These are phyloP conservation scores for Eristalinus sepulchralis DNA, from an alignment of 2,888 invertebrate species.

Conservation along the genomic window DNA sequence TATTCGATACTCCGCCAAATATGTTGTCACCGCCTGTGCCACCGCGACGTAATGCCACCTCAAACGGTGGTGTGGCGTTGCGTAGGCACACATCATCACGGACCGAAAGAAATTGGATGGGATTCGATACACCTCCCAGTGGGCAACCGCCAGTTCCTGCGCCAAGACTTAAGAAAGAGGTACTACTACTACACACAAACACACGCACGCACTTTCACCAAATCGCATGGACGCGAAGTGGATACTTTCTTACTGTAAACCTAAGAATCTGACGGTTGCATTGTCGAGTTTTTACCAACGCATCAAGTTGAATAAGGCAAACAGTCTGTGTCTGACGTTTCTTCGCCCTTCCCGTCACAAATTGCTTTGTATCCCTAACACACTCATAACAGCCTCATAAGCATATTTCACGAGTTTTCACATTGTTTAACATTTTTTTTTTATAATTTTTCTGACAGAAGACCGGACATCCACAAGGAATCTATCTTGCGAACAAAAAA, in stretches of 20 bases:
- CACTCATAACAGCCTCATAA: not conserved
- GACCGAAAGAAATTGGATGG: constrained; percentile 76
- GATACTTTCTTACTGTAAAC: constrained; percentile 24
- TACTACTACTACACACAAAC: constrained; percentile 72
- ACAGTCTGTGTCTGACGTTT: constrained; percentile 8
- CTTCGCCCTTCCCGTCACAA: not conserved
- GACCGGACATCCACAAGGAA: constrained; percentile 28
- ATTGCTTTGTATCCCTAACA: constrained; percentile 24
- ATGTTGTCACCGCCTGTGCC: constrained; percentile 80
- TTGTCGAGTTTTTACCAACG: constrained; percentile 57
- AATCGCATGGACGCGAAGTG: constrained; percentile 67
- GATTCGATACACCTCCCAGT: constrained; percentile 72
- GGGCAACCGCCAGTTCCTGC: constrained; percentile 77
- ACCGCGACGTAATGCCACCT: constrained; percentile 74
- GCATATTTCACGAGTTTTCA: constrained; percentile 1
- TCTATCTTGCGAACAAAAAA: constrained; percentile 44
- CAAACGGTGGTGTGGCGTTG: constrained; percentile 67
- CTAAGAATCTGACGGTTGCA: constrained; percentile 47
- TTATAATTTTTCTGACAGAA: constrained; percentile 27
- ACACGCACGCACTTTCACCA: constrained; percentile 56
- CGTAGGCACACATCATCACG: constrained; percentile 76
- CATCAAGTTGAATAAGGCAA: not conserved
- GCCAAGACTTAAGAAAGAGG: constrained; percentile 80
- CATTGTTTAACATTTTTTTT: constrained; percentile 12
- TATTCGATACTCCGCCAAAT: constrained; percentile 79